Conservation (phyloP, 1,140 invertebrate genomes). For the Bombus haemorrhoidalis region DNA sequence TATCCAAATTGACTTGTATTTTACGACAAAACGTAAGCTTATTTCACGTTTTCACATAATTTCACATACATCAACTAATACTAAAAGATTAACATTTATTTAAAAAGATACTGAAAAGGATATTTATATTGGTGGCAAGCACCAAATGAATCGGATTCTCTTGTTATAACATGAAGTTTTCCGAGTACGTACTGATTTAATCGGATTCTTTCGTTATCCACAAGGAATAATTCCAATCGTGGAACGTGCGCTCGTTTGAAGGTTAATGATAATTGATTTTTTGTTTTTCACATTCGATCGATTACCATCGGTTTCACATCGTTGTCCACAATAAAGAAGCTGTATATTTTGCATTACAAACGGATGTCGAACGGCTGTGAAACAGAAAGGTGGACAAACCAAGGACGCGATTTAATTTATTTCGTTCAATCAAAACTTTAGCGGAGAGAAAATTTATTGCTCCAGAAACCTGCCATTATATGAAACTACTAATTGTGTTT, state of each 20-base stretch:
- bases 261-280: constrained; percentile 12
- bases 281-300: neutral
- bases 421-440: constrained; percentile 2
- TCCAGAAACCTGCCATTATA: neutral
- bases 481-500: neutral
- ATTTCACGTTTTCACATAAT: neutral
- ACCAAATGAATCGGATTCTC: neutral
- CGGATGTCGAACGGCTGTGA: neutral
- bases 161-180: neutral
- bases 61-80: neutral
- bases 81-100: neutral
- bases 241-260: neutral
- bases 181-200: neutral
- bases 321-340: neutral
- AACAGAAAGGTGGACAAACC: neutral
- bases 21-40: neutral
- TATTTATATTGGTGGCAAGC: no score
- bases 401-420: constrained; percentile 10
- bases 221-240: neutral
- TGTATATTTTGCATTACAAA: neutral
- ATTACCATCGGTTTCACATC: constrained; percentile 10
- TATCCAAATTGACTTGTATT: no score
- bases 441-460: neutral
- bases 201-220: neutral
- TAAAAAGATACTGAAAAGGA: accelerated